Evolutionary conservation across 2,113 vertebrate species (phyloP).

Genomic region (Bubo scandiacus): DNA sequence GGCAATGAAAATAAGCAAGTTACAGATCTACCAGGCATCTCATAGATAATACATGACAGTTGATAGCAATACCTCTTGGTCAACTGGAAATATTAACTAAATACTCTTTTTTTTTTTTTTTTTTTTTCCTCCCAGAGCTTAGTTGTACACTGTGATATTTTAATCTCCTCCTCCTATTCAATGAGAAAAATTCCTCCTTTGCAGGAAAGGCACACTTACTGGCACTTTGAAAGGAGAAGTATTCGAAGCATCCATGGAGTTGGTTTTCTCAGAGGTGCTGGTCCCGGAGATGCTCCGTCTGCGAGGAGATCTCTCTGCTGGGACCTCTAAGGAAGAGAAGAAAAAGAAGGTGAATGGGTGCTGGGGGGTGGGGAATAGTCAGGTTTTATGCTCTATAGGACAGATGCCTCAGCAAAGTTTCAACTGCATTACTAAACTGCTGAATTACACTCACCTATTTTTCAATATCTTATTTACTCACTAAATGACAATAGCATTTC

Average conservation of each 20-base stretch:
- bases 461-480: background rate
- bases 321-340: constrained; percentile 79
- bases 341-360: constrained; percentile 14
- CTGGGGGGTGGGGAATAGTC: background rate
- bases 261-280: constrained; percentile 88
- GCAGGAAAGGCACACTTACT: constrained; percentile 77
- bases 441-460: background rate
- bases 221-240: constrained; percentile 96
- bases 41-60: background rate
- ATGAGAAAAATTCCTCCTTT: background rate
- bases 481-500: background rate
- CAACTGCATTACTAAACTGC: background rate
- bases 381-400: background rate
- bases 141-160: background rate
- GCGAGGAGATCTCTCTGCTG: constrained; percentile 90
- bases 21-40: background rate
- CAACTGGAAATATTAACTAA: background rate
- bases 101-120: background rate
- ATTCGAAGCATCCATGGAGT: constrained; percentile 82
- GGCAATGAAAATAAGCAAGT: background rate
- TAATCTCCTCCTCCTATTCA: background rate
- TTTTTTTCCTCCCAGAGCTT: background rate
- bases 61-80: background rate
- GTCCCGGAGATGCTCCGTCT: constrained; percentile 95
- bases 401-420: constrained; percentile 19